Conservation (phyloP, 2,888 invertebrate genomes). For the Clitarchus hookeri region DNA sequence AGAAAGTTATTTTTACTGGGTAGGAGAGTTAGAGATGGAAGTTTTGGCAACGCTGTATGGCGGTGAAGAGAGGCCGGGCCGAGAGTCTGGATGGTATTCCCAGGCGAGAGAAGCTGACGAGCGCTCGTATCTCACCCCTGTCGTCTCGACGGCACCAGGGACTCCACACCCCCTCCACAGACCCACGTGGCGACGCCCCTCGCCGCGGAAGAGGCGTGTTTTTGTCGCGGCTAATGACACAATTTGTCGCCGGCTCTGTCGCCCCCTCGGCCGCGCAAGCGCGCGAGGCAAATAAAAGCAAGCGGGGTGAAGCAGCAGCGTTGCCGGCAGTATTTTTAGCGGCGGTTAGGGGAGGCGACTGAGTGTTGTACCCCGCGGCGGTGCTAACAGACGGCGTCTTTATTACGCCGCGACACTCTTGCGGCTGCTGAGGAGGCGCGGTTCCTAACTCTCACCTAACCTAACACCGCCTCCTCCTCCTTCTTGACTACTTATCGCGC, state of each 20-base stretch:
- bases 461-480: no score
- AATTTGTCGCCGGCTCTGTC: background rate
- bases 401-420: background rate
- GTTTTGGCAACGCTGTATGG: no score
- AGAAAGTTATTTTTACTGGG: no score
- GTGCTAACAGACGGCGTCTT: conserved; percentile 7
- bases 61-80: no score
- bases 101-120: background rate
- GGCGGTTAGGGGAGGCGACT: background rate
- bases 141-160: background rate
- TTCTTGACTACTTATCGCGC: no score
- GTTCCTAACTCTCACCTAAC: no score
- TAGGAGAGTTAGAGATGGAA: no score
- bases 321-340: background rate
- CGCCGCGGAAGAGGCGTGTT: conserved; percentile 7
- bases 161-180: background rate
- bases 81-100: background rate
- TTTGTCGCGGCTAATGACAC: conserved; percentile 14
- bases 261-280: background rate
- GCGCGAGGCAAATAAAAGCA: background rate
- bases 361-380: background rate
- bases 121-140: no score
- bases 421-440: background rate
- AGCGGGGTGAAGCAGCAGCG: no score
- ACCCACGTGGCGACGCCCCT: conserved; percentile 8